These are phyloP conservation scores for Trichoplax adhaerens DNA, from an alignment of 37 sponge, comb jelly and placozoan species.

Conservation along the genomic window DNA sequence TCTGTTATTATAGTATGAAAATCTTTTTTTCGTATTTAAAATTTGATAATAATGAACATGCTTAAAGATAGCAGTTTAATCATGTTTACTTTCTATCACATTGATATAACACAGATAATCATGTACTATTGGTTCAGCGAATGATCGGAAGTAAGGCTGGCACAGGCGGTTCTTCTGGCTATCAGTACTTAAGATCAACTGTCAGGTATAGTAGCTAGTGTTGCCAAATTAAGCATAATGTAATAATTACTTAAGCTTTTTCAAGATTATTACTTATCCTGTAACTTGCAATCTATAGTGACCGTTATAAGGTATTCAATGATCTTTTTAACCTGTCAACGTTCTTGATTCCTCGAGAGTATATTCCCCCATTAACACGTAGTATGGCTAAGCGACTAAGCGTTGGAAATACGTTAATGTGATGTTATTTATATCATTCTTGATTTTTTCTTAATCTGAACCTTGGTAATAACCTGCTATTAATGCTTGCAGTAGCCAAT, in stretches of 20 bases:
- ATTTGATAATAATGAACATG: too few species aligned
- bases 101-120: constrained; percentile 17
- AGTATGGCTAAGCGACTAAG: constrained; percentile 2
- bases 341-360: constrained; percentile 20
- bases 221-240: too few species aligned
- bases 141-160: constrained; percentile 34
- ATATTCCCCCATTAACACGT: constrained; percentile 19
- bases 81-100: neutral
- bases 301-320: constrained; percentile 36
- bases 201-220: constrained; percentile 7
- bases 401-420: neutral
- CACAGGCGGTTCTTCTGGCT: constrained; percentile 43
- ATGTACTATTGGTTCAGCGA: constrained; percentile 32
- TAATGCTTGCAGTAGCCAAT: too few species aligned
- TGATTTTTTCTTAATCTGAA: too few species aligned
- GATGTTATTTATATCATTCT: too few species aligned
- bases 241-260: too few species aligned
- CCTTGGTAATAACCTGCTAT: too few species aligned
- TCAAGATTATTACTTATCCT: too few species aligned
- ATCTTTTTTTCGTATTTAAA: too few species aligned
- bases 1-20: neutral
- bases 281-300: constrained; percentile 4
- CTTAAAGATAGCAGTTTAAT: too few species aligned
- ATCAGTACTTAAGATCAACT: constrained; percentile 34
- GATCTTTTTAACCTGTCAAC: constrained; percentile 31